Conservation (phyloP, 2,888 invertebrate species). For the Drosophila colorata region DNA sequence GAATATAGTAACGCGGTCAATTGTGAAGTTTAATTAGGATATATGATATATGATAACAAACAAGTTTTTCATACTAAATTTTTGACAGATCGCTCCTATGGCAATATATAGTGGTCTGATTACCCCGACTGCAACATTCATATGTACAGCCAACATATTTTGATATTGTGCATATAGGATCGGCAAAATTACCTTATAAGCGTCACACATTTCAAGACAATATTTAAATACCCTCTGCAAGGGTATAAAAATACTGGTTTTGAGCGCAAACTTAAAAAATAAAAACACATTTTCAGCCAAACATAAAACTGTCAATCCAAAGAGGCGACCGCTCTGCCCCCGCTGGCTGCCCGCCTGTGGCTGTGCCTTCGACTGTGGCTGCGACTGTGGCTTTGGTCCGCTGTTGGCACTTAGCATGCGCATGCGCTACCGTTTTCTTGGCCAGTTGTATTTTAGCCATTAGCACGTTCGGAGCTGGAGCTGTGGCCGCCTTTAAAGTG, state of each 20-base stretch:
- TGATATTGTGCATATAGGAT: no score
- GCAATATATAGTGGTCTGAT: no score
- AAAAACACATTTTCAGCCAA: slow-evolving; percentile 41
- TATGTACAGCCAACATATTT: no score
- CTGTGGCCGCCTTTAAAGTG: slow-evolving; percentile 61
- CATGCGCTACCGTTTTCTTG: slow-evolving; percentile 79
- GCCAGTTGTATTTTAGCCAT: slow-evolving; percentile 83
- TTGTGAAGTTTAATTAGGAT: no score
- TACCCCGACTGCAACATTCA: no score
- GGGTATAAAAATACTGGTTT: slow-evolving; percentile 68
- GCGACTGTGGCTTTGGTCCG: slow-evolving; percentile 27
- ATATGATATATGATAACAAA: no score
- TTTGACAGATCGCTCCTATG: no score
- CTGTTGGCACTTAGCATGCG: slow-evolving; percentile 68
- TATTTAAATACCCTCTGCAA: background rate
- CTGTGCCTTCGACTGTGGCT: slow-evolving; percentile 8
- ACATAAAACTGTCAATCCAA: slow-evolving; percentile 61
- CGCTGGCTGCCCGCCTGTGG: background rate
- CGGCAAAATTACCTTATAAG: no score
- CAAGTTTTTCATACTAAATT: no score
- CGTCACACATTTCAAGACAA: background rate
- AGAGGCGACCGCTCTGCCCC: slow-evolving; percentile 20
- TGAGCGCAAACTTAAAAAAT: slow-evolving; percentile 24
- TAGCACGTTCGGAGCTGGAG: slow-evolving; percentile 82
- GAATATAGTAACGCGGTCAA: no score